phyloP scores from a whole-genome alignment of 1,140 invertebrate genomes.

The Bombus pyrosoma region DNA sequence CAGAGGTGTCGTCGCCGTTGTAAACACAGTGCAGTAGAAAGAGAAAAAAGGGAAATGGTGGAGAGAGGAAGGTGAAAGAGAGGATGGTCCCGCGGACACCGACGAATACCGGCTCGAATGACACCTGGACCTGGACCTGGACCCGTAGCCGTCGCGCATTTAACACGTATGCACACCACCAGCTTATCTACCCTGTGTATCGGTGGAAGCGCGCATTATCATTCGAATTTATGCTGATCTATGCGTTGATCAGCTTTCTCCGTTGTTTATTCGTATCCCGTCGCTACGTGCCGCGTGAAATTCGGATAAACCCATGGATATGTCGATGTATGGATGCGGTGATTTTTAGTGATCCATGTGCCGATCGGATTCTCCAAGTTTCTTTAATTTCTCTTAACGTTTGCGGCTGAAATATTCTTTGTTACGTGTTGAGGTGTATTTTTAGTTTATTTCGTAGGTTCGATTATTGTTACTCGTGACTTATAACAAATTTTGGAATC shows the following conservation, averaged over 20 bases:
- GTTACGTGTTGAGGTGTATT: too few species aligned
- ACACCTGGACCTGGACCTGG: constrained; percentile 45
- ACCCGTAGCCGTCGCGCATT: constrained; percentile 28
- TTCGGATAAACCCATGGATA: not conserved
- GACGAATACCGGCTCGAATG: constrained; percentile 49
- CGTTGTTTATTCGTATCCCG: not conserved
- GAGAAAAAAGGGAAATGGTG: not conserved
- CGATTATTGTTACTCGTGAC: too few species aligned
- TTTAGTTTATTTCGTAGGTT: too few species aligned
- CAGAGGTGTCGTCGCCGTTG: constrained; percentile 54
- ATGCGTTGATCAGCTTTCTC: constrained; percentile 17
- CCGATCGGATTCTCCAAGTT: not conserved
- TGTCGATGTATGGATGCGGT: too few species aligned
- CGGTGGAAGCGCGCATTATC: constrained; percentile 50
- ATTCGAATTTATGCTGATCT: constrained; percentile 54
- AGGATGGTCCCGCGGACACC: constrained; percentile 25
- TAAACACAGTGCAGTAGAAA: constrained; percentile 24
- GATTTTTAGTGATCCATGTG: not conserved
- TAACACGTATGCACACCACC: constrained; percentile 31
- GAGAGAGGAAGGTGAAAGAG: not conserved
- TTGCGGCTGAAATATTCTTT: too few species aligned
- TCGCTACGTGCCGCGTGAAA: not conserved
- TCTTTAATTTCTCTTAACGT: too few species aligned
- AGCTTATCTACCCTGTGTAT: constrained; percentile 31
- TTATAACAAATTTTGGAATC: too few species aligned